Evolutionary conservation across 2,888 invertebrate species (phyloP).

Genomic region (Pammene fasciana): DNA sequence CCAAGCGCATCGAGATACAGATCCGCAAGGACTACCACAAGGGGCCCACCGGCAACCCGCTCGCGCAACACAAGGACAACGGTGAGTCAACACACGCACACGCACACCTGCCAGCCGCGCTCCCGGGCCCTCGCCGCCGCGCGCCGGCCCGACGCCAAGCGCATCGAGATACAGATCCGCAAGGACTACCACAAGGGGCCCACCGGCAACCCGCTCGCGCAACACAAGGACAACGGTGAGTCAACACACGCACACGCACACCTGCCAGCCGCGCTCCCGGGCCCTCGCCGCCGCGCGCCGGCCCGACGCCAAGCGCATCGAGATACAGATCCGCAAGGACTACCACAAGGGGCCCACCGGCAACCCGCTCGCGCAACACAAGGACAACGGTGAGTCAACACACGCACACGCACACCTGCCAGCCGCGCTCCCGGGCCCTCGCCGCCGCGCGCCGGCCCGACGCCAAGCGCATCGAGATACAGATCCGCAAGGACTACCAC

Average conservation of each 20-base stretch:
- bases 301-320: conserved; percentile 64
- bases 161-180: conserved; percentile 76
- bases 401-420: conserved; percentile 88
- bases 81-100: conserved; percentile 77
- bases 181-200: conserved; percentile 72
- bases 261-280: conserved; percentile 83
- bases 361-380: conserved; percentile 44
- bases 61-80: conserved; percentile 38
- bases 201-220: conserved; percentile 45
- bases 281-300: conserved; percentile 57
- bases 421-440: conserved; percentile 73
- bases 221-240: conserved; percentile 38
- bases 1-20: conserved; percentile 73
- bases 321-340: conserved; percentile 77
- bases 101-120: conserved; percentile 86
- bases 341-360: conserved; percentile 65
- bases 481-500: conserved; percentile 75
- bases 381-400: conserved; percentile 32
- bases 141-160: conserved; percentile 58
- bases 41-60: conserved; percentile 50
- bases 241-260: conserved; percentile 85
- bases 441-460: conserved; percentile 56
- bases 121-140: conserved; percentile 59
- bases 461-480: conserved; percentile 71
- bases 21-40: conserved; percentile 77